Percentiles rank a stretch among this genome's conserved stretches.
These are phyloP conservation scores for Sigmodon hispidus DNA, from an alignment of 2,113 vertebrate species.

Conservation along the genomic window DNA sequence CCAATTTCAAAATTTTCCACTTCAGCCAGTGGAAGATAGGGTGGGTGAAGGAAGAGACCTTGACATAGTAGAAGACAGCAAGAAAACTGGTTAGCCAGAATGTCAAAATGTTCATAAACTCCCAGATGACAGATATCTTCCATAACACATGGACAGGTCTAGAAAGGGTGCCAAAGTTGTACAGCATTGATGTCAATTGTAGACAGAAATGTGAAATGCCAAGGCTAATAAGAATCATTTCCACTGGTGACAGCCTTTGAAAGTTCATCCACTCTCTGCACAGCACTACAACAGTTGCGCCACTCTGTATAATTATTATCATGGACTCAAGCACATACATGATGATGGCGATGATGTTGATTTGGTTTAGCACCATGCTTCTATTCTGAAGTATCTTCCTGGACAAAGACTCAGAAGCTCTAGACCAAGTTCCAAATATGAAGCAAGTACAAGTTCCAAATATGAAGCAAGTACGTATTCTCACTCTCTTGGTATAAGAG, in stretches of 20 bases:
- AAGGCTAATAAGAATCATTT: slow-evolving; percentile 56
- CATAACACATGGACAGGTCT: background rate
- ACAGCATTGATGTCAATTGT: background rate
- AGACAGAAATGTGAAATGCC: slow-evolving; percentile 48
- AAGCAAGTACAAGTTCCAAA: background rate
- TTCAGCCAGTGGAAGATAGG: slow-evolving; percentile 61
- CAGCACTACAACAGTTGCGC: background rate
- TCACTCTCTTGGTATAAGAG: background rate
- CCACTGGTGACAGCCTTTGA: slow-evolving; percentile 38
- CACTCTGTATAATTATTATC: slow-evolving; percentile 31
- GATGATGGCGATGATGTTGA: slow-evolving; percentile 45
- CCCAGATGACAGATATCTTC: background rate
- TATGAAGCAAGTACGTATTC: background rate
- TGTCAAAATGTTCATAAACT: slow-evolving; percentile 1
- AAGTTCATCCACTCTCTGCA: slow-evolving; percentile 45
- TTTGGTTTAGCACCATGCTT: background rate
- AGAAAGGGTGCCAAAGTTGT: slow-evolving; percentile 22
- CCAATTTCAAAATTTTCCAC: slow-evolving; percentile 57
- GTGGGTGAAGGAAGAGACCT: slow-evolving; percentile 61
- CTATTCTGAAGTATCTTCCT: background rate
- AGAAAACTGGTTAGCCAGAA: slow-evolving; percentile 73
- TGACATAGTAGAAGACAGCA: slow-evolving; percentile 65
- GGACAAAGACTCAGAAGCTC: background rate
- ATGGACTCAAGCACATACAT: slow-evolving; percentile 30
- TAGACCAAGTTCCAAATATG: background rate